A percentile compares a stretch with the other conserved stretches of the same genome.
Evolutionary conservation across 2,797 vertebrate genomes (phyloP).

Genomic region (Neomorphus geoffroyi): DNA sequence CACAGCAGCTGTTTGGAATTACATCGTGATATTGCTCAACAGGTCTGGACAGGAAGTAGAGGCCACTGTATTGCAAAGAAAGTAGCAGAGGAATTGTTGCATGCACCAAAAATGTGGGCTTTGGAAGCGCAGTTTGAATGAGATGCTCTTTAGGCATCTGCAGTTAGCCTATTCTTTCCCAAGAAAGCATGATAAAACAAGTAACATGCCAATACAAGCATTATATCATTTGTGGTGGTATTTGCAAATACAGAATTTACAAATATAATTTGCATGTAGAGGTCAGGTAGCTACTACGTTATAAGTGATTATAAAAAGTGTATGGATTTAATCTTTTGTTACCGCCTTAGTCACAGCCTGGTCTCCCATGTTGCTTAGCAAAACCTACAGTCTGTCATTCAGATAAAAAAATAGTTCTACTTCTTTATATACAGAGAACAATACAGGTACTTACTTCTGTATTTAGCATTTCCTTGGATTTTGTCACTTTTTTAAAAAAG

Average conservation of each 20-base stretch:
- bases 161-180: not conserved
- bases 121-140: not conserved
- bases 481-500: not conserved
- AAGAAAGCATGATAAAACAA: not conserved
- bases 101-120: not conserved
- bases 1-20: slow-evolving; percentile 53
- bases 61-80: not conserved
- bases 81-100: not conserved
- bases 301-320: not conserved
- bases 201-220: not conserved
- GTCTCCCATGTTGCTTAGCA: not conserved
- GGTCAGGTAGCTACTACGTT: not conserved
- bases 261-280: not conserved
- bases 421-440: not conserved
- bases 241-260: not conserved
- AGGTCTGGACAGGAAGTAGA: slow-evolving; percentile 22
- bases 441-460: not conserved
- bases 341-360: not conserved
- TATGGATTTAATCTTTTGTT: not conserved
- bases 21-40: not conserved
- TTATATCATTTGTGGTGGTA: not conserved
- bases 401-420: not conserved
- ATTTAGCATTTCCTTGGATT: not conserved
- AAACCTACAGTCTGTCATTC: not conserved
- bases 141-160: not conserved